These are phyloP conservation scores for Hippoglossus stenolepis DNA, from an alignment of 2,113 vertebrate genomes.

Conservation along the genomic window DNA sequence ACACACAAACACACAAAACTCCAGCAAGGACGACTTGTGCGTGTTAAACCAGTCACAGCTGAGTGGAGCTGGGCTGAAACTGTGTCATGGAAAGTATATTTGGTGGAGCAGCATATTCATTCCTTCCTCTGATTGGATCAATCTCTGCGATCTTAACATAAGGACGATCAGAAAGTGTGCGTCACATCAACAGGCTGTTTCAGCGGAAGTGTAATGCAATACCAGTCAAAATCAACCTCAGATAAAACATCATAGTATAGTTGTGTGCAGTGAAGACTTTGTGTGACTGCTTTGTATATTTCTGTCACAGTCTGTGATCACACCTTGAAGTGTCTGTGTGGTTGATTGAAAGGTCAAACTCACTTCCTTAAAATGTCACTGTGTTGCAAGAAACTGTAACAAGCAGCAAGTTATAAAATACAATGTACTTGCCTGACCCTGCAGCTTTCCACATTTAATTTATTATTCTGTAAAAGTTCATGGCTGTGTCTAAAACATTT, in stretches of 20 bases:
- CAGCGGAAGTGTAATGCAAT: neutral
- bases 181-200: slow-evolving; percentile 15
- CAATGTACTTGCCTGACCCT: neutral
- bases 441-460: slow-evolving; percentile 2
- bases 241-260: neutral
- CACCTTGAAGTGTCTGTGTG: neutral
- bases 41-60: slow-evolving; percentile 10
- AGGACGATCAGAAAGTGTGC: too few relatives aligned
- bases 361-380: slow-evolving; percentile 31
- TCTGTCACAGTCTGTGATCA: neutral
- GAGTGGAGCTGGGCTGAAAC: slow-evolving; percentile 11
- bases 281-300: neutral
- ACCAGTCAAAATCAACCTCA: too few relatives aligned
- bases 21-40: slow-evolving; percentile 37
- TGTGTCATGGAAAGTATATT: slow-evolving; percentile 1
- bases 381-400: slow-evolving; percentile 15
- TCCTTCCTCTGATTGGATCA: slow-evolving; percentile 7
- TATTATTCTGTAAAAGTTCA: neutral
- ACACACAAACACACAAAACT: neutral
- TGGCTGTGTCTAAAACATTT: too few relatives aligned
- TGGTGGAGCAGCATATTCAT: neutral
- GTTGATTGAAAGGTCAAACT: neutral
- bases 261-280: too few relatives aligned
- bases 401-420: slow-evolving; percentile 13
- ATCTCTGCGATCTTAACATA: neutral